Conservation (phyloP, 2,797 vertebrate species). For the Cynodonichthys magdalenae region DNA sequence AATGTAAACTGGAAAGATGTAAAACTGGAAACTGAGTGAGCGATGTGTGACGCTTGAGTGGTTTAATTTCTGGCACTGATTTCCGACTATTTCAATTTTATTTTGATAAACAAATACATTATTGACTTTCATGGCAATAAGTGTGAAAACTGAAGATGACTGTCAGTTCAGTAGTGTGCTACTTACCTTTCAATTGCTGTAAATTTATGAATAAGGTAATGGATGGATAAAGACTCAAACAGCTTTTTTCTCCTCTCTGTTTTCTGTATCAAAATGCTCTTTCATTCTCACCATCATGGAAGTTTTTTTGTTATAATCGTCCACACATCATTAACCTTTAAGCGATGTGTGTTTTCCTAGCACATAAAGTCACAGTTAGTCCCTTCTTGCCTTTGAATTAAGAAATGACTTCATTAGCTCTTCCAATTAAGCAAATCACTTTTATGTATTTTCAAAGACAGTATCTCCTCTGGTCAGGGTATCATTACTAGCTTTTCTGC, state of each 20-base stretch:
- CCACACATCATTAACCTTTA: conserved; percentile 55
- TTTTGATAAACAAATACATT: not conserved
- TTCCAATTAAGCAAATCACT: conserved; percentile 47
- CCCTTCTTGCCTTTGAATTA: conserved; percentile 41
- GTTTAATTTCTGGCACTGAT: not conserved
- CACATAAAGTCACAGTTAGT: conserved; percentile 36
- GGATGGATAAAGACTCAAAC: not conserved
- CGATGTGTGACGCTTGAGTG: too few relatives aligned
- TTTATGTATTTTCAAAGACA: conserved; percentile 57
- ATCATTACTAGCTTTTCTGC: conserved; percentile 42
- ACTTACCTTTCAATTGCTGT: too few relatives aligned
- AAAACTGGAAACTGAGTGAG: too few relatives aligned
- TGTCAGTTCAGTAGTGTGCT: too few relatives aligned
- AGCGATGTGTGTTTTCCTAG: conserved; percentile 44
- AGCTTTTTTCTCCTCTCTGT: conserved; percentile 7
- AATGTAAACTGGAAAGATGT: not conserved
- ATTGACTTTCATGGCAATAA: not conserved
- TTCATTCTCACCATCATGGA: not conserved
- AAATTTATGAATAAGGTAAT: not conserved
- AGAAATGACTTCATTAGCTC: conserved; percentile 57
- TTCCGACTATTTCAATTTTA: not conserved
- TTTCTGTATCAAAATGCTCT: conserved; percentile 19
- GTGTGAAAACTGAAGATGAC: not conserved
- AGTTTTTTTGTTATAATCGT: conserved; percentile 21
- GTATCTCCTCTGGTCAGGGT: conserved; percentile 35